These are phyloP conservation scores for Macrotis lagotis DNA, from an alignment of 2,113 vertebrate genomes.

Conservation along the genomic window DNA sequence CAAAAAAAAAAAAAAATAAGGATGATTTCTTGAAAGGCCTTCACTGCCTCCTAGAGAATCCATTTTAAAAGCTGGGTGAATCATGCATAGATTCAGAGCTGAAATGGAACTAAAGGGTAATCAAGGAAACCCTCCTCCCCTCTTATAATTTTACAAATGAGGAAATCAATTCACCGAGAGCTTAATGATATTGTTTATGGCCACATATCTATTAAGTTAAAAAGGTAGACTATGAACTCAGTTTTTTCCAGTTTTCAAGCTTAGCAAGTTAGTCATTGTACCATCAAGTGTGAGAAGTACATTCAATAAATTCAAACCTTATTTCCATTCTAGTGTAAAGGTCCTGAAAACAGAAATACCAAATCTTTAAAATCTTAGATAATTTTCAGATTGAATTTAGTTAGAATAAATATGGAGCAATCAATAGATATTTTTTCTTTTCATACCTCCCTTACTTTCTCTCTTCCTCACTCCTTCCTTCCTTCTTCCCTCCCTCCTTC, in stretches of 20 bases:
- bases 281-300: no score
- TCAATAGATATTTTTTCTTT: background rate
- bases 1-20: slow-evolving; percentile 16
- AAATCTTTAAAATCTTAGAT: background rate
- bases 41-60: background rate
- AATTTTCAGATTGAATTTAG: background rate
- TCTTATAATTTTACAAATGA: background rate
- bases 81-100: background rate
- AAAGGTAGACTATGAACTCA: no score
- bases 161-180: background rate
- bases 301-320: no score
- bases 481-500: background rate
- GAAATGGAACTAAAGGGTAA: background rate
- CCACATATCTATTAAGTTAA: background rate
- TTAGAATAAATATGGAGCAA: background rate
- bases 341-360: background rate
- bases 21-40: background rate
- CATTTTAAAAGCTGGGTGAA: background rate
- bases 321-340: no score
- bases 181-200: background rate
- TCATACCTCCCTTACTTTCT: background rate
- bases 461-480: background rate
- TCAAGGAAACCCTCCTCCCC: background rate
- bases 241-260: no score
- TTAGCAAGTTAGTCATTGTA: no score